phyloP scores from a whole-genome alignment of 1,140 invertebrate species.

The Apis mellifera region DNA sequence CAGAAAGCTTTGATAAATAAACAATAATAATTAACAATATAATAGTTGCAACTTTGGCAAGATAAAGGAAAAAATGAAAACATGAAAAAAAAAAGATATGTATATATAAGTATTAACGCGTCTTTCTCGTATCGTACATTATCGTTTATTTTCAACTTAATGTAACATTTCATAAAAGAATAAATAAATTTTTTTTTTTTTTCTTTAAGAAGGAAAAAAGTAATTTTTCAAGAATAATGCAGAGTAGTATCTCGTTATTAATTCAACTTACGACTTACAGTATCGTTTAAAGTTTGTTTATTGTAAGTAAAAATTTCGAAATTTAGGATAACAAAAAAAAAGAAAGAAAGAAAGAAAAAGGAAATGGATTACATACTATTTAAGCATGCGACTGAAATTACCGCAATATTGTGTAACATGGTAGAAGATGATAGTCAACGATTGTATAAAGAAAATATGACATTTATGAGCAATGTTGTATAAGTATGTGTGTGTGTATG shows the following conservation, averaged over 20 bases:
- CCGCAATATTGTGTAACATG: slow-evolving; percentile 52
- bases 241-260: background rate
- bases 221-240: background rate
- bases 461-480: slow-evolving; percentile 53
- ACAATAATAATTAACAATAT: background rate
- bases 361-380: slow-evolving; percentile 39
- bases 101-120: background rate
- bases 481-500: slow-evolving; percentile 7
- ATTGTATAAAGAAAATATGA: slow-evolving; percentile 46
- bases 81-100: background rate
- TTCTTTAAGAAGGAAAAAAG: background rate
- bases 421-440: slow-evolving; percentile 22
- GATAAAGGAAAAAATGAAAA: background rate
- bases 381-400: slow-evolving; percentile 66
- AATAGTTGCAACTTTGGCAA: background rate
- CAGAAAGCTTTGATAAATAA: background rate
- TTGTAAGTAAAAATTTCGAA: background rate
- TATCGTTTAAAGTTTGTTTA: background rate
- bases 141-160: background rate
- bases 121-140: background rate
- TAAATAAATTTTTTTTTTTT: background rate
- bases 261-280: background rate
- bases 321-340: background rate
- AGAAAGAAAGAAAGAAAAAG: too few species aligned
- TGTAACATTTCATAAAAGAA: background rate